A percentile compares a stretch with the other conserved stretches of the same genome.
phyloP scores from a whole-genome alignment of 2,797 vertebrate genomes.

The Rhinella marina region DNA sequence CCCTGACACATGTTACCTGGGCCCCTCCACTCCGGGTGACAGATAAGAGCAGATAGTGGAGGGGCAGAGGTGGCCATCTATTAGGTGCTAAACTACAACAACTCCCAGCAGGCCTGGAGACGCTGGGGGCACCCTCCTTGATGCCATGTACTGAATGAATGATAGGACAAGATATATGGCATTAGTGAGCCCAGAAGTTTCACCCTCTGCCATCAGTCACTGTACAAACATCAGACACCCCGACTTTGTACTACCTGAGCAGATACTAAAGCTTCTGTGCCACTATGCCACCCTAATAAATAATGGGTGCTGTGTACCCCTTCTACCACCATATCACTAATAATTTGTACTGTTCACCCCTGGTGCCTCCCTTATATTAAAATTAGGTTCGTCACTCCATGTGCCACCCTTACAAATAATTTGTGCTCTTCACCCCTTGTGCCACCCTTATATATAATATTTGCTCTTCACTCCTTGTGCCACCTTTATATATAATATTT shows the following conservation, averaged over 20 bases:
- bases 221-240: neutral
- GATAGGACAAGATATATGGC: neutral
- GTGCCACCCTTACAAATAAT: too few species aligned
- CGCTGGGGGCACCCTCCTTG: neutral
- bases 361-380: too few species aligned
- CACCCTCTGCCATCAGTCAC: neutral
- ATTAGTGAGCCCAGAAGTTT: too few species aligned
- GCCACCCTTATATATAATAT: too few species aligned
- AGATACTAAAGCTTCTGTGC: too few species aligned
- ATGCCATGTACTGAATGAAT: neutral
- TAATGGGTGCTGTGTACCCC: too few species aligned
- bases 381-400: too few species aligned
- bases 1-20: constrained; percentile 52
- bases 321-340: too few species aligned
- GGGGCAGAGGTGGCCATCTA: neutral
- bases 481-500: too few species aligned
- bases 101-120: neutral
- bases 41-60: constrained; percentile 49
- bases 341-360: too few species aligned
- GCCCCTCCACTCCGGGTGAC: constrained; percentile 49
- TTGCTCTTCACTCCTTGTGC: too few species aligned
- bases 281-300: neutral
- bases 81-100: neutral
- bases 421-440: too few species aligned
- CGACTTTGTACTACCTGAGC: neutral